A percentile compares a stretch with the other conserved stretches of the same genome.
These are phyloP conservation scores for Nipponia nippon DNA, from an alignment of 2,113 vertebrate genomes.

Conservation along the genomic window DNA sequence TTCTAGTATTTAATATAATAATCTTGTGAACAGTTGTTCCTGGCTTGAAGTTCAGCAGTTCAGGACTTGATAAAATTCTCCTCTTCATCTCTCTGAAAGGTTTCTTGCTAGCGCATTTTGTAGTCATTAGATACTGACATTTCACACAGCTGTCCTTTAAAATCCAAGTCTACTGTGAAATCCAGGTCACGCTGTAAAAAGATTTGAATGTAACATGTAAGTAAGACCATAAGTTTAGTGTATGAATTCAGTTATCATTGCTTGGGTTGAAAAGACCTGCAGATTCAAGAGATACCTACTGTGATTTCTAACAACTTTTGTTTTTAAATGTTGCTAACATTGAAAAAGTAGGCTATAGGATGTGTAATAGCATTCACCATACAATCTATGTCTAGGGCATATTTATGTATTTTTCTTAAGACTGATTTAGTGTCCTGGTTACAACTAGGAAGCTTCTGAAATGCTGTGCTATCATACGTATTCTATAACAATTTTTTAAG, in stretches of 20 bases:
- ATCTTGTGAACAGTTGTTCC: constrained; percentile 61
- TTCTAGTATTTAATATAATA: constrained; percentile 34
- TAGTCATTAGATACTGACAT: constrained; percentile 94
- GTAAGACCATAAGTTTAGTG: neutral
- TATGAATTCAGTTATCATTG: neutral
- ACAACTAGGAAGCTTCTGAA: neutral
- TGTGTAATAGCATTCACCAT: neutral
- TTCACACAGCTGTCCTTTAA: constrained; percentile 97
- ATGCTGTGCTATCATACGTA: neutral
- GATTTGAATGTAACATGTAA: constrained; percentile 18
- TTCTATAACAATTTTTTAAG: neutral
- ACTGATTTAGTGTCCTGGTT: neutral
- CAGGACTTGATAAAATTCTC: constrained; percentile 39
- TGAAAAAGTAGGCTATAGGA: neutral
- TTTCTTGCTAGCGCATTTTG: constrained; percentile 90
- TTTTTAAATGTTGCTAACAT: neutral
- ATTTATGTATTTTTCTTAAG: neutral
- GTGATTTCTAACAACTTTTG: neutral
- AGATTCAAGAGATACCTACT: neutral
- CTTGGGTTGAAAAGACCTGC: neutral
- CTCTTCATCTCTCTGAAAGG: neutral
- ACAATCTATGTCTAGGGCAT: neutral
- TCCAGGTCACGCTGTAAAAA: constrained; percentile 91
- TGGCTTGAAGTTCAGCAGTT: constrained; percentile 61
- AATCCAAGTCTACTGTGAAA: constrained; percentile 96